Base-by-base conservation (phyloP, 2,797 vertebrate species). In the Sebastes variabilis region DNA sequence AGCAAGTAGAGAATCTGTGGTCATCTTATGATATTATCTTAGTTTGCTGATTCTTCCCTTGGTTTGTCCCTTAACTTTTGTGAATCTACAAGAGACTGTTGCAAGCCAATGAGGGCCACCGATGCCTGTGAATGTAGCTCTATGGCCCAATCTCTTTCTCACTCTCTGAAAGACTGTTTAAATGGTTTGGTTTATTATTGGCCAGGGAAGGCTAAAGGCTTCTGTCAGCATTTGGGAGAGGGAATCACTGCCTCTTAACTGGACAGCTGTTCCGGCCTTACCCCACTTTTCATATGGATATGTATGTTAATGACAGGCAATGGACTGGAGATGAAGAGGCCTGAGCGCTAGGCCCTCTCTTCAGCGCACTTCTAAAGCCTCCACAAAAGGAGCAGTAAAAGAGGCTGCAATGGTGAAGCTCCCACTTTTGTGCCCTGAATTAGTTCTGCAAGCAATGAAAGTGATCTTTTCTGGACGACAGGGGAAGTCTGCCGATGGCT, bases 381-480 rank as follows among this genome's bases (percentile, higher is more conserved):
- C 96, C 96, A 99, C 98, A 99, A 99, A 99, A 98, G 98, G 97
- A 98, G 98, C 98, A 98, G 98, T 99, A 98, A 99, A 96, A 97
- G 97, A 97, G 98, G 97, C 98, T 96, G 97, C 96, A 92, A 97
- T 96, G 96, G 97, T 96, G 95, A 97, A 98, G 97, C 97, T 98
- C 97, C 97, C 96, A 98, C 97, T 99, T 99, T 99, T 99, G 98
- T 99, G 96, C 97, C 96, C 97, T 97, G 98, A 99, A 99, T 99
- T 99, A 99, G 98, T 99, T 99, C 98, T 99, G 98, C 98, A 97
- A 99, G 98, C 97, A 99, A 98, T 99, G 98, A 99, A 99, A 99
- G 98, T 99, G 98, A 99, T 99, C 98, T 99, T 99, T 98, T 98
- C 97, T 97, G 97, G 96, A 96, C 96, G 97, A 99, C 98, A 98